Percentiles rank a stretch among this genome's conserved stretches.
These are phyloP conservation scores for Achroia grisella DNA, from an alignment of 1,140 invertebrate genomes.

Conservation along the genomic window DNA sequence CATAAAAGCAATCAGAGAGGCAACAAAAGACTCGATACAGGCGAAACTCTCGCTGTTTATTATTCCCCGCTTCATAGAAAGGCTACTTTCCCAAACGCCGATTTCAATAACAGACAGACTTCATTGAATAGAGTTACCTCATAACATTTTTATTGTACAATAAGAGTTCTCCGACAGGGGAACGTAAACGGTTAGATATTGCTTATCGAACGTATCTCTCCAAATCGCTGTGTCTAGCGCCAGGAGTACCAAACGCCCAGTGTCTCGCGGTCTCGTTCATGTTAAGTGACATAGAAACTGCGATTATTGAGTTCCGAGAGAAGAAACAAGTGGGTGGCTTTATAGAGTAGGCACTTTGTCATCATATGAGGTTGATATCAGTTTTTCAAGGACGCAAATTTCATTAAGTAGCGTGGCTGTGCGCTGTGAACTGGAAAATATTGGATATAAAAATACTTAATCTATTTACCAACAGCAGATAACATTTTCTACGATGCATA, in stretches of 20 bases:
- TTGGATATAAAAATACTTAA: too few species aligned
- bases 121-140: constrained; percentile 68
- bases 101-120: constrained; percentile 59
- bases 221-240: too few species aligned
- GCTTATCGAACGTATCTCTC: constrained; percentile 22
- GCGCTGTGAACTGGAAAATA: too few species aligned
- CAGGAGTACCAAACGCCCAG: too few species aligned
- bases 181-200: constrained; percentile 41
- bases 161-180: constrained; percentile 49
- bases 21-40: constrained; percentile 44
- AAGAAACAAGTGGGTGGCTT: constrained; percentile 19
- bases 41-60: constrained; percentile 33
- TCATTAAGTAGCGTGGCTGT: neutral
- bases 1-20: constrained; percentile 44
- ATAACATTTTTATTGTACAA: constrained; percentile 70
- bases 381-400: constrained; percentile 10
- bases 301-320: constrained; percentile 40
- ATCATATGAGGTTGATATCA: constrained; percentile 1
- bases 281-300: constrained; percentile 47
- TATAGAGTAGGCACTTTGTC: too few species aligned
- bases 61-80: constrained; percentile 41
- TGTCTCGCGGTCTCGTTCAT: constrained; percentile 9
- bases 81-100: constrained; percentile 48
- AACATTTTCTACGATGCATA: too few species aligned
- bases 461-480: too few species aligned